phyloP scores from a whole-genome alignment of 2,797 vertebrate species.

The Myripristis jacobus region DNA sequence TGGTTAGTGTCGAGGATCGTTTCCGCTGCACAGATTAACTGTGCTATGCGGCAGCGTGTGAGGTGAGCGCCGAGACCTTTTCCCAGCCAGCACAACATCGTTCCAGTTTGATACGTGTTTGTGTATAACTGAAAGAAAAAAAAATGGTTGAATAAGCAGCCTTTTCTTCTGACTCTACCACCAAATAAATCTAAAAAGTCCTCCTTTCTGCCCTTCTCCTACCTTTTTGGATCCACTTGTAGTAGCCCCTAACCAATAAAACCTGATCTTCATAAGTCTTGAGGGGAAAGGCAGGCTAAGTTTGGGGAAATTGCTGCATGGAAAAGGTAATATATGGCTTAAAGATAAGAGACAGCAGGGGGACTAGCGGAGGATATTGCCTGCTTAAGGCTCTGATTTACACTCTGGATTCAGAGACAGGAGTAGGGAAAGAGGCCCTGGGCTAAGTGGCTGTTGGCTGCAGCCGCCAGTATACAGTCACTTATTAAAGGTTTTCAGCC shows the following conservation, averaged over 20 bases:
- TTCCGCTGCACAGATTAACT: slow-evolving; percentile 70
- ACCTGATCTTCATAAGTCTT: slow-evolving; percentile 73
- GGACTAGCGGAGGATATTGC: slow-evolving; percentile 65
- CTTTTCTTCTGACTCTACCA: slow-evolving; percentile 49
- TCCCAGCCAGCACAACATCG: slow-evolving; percentile 53
- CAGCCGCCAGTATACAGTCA: slow-evolving; percentile 17
- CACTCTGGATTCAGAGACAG: slow-evolving; percentile 52
- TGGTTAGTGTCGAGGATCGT: slow-evolving; percentile 48
- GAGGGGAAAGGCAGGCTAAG: slow-evolving; percentile 63
- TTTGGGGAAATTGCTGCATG: slow-evolving; percentile 77
- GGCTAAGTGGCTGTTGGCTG: slow-evolving; percentile 47
- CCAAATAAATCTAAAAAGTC: slow-evolving; percentile 68
- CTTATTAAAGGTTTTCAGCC: slow-evolving; percentile 53
- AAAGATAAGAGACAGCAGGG: slow-evolving; percentile 70
- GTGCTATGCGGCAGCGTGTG: slow-evolving; percentile 47
- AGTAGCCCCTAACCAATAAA: slow-evolving; percentile 71
- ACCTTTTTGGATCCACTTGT: slow-evolving; percentile 63
- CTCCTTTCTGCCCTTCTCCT: slow-evolving; percentile 50
- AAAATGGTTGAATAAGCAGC: slow-evolving; percentile 66
- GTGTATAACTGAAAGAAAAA: slow-evolving; percentile 69
- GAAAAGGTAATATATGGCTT: slow-evolving; percentile 77
- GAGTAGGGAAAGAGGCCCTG: slow-evolving; percentile 17
- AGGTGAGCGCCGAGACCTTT: slow-evolving; percentile 64
- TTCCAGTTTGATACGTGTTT: slow-evolving; percentile 57
- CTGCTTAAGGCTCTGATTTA: slow-evolving; percentile 76